These are phyloP conservation scores for Toxotes lorentzi DNA, from an alignment of 2,797 vertebrate genomes.

Conservation along the genomic window DNA sequence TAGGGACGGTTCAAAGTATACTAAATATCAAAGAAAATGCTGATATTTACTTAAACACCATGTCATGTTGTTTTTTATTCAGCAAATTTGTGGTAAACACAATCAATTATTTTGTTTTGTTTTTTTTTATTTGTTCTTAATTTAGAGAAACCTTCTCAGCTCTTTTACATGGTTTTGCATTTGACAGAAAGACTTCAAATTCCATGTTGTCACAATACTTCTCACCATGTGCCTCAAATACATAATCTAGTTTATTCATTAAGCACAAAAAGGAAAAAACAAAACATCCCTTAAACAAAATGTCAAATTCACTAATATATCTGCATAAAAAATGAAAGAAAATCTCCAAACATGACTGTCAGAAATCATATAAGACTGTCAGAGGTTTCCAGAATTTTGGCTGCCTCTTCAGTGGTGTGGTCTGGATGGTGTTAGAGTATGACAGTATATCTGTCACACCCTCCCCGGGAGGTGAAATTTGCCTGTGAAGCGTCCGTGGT, in stretches of 20 bases:
- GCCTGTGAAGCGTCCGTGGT: constrained; percentile 90
- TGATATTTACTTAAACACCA: background rate
- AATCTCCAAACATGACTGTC: background rate
- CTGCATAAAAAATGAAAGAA: constrained; percentile 9
- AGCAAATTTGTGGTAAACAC: background rate
- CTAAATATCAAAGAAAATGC: too few relatives aligned
- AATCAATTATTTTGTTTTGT: background rate
- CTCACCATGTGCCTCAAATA: constrained; percentile 5
- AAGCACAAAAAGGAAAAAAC: background rate
- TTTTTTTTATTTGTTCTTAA: background rate
- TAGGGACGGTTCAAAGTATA: background rate
- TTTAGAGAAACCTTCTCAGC: background rate
- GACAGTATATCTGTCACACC: constrained; percentile 78
- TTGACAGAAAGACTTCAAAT: background rate
- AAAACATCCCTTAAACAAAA: background rate
- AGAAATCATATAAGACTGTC: background rate
- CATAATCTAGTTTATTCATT: constrained; percentile 9
- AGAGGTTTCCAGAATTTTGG: background rate
- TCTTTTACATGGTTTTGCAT: background rate
- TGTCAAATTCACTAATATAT: background rate
- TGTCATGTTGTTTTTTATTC: background rate
- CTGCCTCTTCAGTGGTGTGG: constrained; percentile 18
- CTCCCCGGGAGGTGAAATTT: constrained; percentile 88
- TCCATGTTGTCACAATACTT: background rate
- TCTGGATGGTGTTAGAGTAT: constrained; percentile 1